These are phyloP conservation scores for Hippocampus mohnikei DNA, from an alignment of 2,113 vertebrate species.

Conservation along the genomic window DNA sequence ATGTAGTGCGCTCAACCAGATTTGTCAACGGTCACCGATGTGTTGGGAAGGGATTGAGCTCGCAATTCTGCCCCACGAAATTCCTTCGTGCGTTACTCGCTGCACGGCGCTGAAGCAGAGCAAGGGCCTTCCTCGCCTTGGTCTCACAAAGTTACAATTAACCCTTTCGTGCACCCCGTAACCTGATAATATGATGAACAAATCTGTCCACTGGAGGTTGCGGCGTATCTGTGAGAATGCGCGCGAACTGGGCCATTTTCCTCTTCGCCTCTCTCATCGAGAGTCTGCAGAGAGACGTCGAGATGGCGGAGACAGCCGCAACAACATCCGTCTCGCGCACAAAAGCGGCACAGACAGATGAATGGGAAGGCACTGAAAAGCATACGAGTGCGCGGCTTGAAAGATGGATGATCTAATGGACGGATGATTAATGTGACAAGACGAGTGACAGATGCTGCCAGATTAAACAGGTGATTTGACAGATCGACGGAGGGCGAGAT, in stretches of 20 bases:
- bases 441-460: constrained; percentile 49
- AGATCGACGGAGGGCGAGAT: constrained; percentile 46
- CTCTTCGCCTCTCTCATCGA: constrained; percentile 40
- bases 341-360: constrained; percentile 49
- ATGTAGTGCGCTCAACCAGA: not conserved
- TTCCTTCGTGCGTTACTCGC: too few relatives aligned
- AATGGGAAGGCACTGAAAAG: constrained; percentile 36
- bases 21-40: not conserved
- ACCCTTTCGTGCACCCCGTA: too few relatives aligned
- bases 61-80: not conserved
- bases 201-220: too few relatives aligned
- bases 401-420: constrained; percentile 56
- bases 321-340: constrained; percentile 17
- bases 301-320: constrained; percentile 28
- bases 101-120: too few relatives aligned
- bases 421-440: constrained; percentile 59
- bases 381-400: constrained; percentile 36
- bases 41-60: not conserved
- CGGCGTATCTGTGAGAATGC: constrained; percentile 23
- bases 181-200: too few relatives aligned
- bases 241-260: constrained; percentile 18
- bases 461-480: constrained; percentile 58
- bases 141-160: too few relatives aligned
- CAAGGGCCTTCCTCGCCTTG: too few relatives aligned
- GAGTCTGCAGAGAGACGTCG: constrained; percentile 22